Conservation (phyloP, 2,888 invertebrate genomes). For the Eupithecia tripunctaria region DNA sequence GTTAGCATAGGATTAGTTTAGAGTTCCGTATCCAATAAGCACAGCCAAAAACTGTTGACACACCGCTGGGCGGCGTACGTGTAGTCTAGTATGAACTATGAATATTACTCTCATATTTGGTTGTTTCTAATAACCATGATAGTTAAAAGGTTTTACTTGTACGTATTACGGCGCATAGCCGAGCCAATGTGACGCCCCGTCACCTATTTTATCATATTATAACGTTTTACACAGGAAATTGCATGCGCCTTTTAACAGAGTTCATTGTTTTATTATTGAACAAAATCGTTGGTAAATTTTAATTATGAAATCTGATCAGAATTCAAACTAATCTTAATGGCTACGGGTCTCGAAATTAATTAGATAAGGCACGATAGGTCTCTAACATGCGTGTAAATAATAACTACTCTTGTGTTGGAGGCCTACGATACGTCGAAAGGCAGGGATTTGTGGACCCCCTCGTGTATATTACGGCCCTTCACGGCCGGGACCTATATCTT, state of each 20-base stretch:
- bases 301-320: background rate
- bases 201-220: too few species aligned
- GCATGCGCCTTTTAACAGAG: too few species aligned
- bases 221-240: too few species aligned
- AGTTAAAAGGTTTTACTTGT: background rate
- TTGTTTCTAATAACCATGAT: background rate
- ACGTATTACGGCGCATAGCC: too few species aligned
- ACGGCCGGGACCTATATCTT: background rate
- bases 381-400: conserved; percentile 17
- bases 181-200: too few species aligned
- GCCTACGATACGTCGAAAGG: conserved; percentile 27
- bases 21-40: conserved; percentile 26
- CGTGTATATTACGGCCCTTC: background rate
- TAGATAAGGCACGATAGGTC: conserved; percentile 28
- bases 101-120: too few species aligned
- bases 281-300: background rate
- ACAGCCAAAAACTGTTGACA: background rate
- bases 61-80: too few species aligned
- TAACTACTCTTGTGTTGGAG: conserved; percentile 13
- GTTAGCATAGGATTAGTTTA: conserved; percentile 18
- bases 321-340: conserved; percentile 17
- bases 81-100: too few species aligned
- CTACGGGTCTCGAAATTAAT: conserved; percentile 24
- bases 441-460: conserved; percentile 14
- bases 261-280: background rate